phyloP scores from a whole-genome alignment of 1,140 invertebrate genomes.

The Pseudoatta argentina region DNA sequence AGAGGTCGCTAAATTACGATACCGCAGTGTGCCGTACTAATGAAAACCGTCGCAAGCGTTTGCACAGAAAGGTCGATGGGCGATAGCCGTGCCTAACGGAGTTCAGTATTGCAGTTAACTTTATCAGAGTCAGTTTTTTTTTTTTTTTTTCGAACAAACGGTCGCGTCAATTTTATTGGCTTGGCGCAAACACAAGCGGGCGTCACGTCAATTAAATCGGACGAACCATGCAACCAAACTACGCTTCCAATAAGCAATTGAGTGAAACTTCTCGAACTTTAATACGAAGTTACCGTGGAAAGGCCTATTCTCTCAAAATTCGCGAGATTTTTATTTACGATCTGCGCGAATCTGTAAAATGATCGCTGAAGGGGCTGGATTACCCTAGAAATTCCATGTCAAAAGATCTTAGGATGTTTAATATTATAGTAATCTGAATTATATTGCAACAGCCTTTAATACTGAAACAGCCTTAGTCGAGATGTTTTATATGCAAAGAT shows the following conservation, averaged over 20 bases:
- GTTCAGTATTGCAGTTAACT: constrained; percentile 34
- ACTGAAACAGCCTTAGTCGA: background rate
- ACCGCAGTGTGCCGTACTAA: constrained; percentile 5
- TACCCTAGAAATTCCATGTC: background rate
- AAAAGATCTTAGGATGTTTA: constrained; percentile 32
- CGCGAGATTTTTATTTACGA: background rate
- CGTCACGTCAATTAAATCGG: constrained; percentile 48
- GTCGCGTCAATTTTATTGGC: constrained; percentile 32
- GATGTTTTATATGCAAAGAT: constrained; percentile 21
- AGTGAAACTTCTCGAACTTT: constrained; percentile 21
- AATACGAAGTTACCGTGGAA: background rate
- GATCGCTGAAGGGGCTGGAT: background rate
- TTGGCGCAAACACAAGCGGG: constrained; percentile 21
- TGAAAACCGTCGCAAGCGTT: constrained; percentile 48
- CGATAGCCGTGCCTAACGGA: constrained; percentile 30
- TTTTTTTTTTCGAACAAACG: constrained; percentile 41
- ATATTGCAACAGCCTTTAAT: background rate
- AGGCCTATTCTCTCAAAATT: background rate
- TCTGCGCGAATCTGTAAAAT: background rate
- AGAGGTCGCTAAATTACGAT: constrained; percentile 5
- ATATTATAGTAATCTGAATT: constrained; percentile 9
- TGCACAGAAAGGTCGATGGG: constrained; percentile 13
- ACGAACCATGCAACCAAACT: constrained; percentile 17
- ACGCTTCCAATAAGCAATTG: constrained; percentile 34
- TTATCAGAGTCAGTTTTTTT: constrained; percentile 35